phyloP scores from a whole-genome alignment of 2,797 vertebrate species.

The Anas flavirostris region DNA sequence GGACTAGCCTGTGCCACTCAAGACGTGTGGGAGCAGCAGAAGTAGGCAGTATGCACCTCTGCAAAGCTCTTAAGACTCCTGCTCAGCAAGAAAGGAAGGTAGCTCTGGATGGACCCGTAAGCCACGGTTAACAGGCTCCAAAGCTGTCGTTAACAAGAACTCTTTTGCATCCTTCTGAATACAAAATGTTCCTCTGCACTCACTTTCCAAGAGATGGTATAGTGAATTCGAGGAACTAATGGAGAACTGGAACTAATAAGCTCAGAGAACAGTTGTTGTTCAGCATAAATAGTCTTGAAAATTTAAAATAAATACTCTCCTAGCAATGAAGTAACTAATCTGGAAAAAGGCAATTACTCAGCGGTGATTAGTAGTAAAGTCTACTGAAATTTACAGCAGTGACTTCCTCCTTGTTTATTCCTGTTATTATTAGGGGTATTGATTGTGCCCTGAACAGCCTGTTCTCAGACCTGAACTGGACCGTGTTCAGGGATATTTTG shows the following conservation, averaged over 20 bases:
- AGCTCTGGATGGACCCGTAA: not conserved
- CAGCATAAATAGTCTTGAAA: not conserved
- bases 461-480: slow-evolving; percentile 69
- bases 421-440: slow-evolving; percentile 75
- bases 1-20: not conserved
- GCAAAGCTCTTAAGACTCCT: not conserved
- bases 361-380: not conserved
- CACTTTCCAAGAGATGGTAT: not conserved
- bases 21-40: not conserved
- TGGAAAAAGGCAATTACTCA: not conserved
- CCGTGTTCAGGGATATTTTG: slow-evolving; percentile 83
- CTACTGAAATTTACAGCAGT: slow-evolving; percentile 18
- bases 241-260: not conserved
- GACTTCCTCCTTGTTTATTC: slow-evolving; percentile 57
- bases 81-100: not conserved
- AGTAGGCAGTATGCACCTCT: accelerated
- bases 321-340: not conserved
- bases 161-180: not conserved
- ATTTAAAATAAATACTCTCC: not conserved
- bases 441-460: slow-evolving; percentile 76
- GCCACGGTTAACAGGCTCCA: not conserved
- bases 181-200: not conserved
- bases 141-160: not conserved
- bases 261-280: not conserved
- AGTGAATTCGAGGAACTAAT: not conserved